A percentile compares a stretch with the other conserved stretches of the same genome.
Conservation (phyloP, 2,113 vertebrate genomes). For the Probosciger aterrimus region DNA sequence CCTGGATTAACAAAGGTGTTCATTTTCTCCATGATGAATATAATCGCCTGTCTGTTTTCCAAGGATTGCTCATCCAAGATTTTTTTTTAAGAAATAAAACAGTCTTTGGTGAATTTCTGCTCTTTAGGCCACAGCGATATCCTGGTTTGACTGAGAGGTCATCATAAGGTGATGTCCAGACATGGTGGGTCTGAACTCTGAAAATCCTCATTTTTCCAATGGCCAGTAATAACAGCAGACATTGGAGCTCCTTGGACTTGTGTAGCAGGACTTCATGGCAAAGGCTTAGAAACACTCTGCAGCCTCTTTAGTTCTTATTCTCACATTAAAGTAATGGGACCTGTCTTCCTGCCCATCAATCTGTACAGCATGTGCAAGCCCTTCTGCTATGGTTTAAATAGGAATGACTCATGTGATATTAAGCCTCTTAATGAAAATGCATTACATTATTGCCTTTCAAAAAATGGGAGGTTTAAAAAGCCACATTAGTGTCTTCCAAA, state of each 20-base stretch:
- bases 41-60: neutral
- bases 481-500: constrained; percentile 23
- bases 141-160: neutral
- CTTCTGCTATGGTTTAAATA: constrained; percentile 39
- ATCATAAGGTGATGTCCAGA: neutral
- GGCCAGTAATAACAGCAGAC: neutral
- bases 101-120: neutral
- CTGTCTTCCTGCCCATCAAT: constrained; percentile 43
- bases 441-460: constrained; percentile 25
- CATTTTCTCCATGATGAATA: neutral
- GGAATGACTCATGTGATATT: constrained; percentile 53
- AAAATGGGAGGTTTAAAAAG: constrained; percentile 55
- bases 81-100: neutral
- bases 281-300: neutral
- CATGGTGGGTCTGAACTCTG: neutral
- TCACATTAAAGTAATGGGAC: constrained; percentile 33
- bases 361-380: constrained; percentile 32
- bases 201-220: neutral
- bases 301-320: constrained; percentile 9
- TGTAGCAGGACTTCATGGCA: neutral
- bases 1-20: neutral
- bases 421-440: constrained; percentile 45
- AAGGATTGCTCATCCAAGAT: neutral
- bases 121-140: neutral
- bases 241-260: neutral